Evolutionary conservation across 1,140 invertebrate species (phyloP).

Genomic region (Hypothenemus hampei): DNA sequence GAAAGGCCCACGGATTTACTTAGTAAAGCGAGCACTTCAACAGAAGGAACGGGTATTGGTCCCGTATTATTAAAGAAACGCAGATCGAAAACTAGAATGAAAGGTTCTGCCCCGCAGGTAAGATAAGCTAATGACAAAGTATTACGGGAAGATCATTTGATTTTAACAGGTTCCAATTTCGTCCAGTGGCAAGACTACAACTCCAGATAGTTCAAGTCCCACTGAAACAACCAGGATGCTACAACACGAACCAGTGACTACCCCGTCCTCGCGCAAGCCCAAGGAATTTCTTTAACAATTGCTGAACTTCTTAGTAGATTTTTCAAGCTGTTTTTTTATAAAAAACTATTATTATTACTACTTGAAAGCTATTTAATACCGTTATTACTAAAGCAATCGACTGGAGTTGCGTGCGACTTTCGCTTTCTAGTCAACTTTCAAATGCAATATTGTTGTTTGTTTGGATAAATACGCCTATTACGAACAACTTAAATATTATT

Average conservation of each 20-base stretch:
- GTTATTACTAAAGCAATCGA: too few relatives aligned
- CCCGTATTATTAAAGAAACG: slow-evolving; percentile 62
- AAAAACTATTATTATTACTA: neutral
- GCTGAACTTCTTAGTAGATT: slow-evolving; percentile 4
- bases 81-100: slow-evolving; percentile 63
- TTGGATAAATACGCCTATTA: too few relatives aligned
- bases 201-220: slow-evolving; percentile 40
- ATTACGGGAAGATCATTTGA: neutral
- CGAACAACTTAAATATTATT: too few relatives aligned
- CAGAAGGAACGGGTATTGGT: slow-evolving; percentile 57
- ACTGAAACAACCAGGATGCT: slow-evolving; percentile 40
- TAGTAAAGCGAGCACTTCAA: slow-evolving; percentile 40
- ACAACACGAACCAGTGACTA: slow-evolving; percentile 35
- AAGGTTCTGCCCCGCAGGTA: slow-evolving; percentile 55
- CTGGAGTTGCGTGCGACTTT: too few relatives aligned
- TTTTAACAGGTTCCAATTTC: slow-evolving; percentile 35
- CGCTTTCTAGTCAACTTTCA: too few relatives aligned
- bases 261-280: slow-evolving; percentile 41
- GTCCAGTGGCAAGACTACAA: slow-evolving; percentile 33
- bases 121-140: neutral
- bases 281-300: slow-evolving; percentile 41
- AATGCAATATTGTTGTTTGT: too few relatives aligned
- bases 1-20: slow-evolving; percentile 40
- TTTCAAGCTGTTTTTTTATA: slow-evolving; percentile 5
- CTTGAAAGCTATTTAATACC: too few relatives aligned